phyloP scores from a whole-genome alignment of 2,113 vertebrate genomes.

The Lasiurus borealis region DNA sequence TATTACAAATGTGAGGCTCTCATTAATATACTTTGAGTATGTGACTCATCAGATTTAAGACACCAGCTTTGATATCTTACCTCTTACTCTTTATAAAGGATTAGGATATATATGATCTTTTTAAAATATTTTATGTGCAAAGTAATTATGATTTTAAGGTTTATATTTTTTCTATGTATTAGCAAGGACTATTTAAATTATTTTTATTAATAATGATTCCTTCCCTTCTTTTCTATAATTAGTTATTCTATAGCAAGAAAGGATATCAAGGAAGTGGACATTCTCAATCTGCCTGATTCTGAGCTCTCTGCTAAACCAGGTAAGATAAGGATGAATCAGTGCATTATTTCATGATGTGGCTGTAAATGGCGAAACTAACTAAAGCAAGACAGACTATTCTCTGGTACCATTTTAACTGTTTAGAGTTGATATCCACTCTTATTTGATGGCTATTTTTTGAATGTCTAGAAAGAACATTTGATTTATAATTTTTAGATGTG shows the following conservation, averaged over 20 bases:
- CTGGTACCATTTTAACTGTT: neutral
- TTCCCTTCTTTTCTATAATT: slow-evolving; percentile 66
- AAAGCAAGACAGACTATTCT: slow-evolving; percentile 8
- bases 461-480: slow-evolving; percentile 33
- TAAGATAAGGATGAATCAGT: slow-evolving; percentile 81
- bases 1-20: slow-evolving; percentile 20
- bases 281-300: slow-evolving; percentile 87
- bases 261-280: slow-evolving; percentile 91
- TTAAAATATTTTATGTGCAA: slow-evolving; percentile 21
- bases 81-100: slow-evolving; percentile 29
- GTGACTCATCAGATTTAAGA: slow-evolving; percentile 2
- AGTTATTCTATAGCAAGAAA: slow-evolving; percentile 94
- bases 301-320: slow-evolving; percentile 92
- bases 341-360: neutral
- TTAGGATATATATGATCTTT: neutral
- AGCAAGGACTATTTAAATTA: slow-evolving; percentile 1
- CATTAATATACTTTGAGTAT: slow-evolving; percentile 14
- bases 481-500: neutral
- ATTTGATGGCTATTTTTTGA: slow-evolving; percentile 6
- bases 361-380: neutral
- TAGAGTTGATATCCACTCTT: neutral
- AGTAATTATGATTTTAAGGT: slow-evolving; percentile 44
- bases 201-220: slow-evolving; percentile 53
- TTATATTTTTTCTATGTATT: neutral
- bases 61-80: slow-evolving; percentile 19